Evolutionary conservation across 2,888 invertebrate genomes (phyloP).

Genomic region (Noctua fimbriata): DNA sequence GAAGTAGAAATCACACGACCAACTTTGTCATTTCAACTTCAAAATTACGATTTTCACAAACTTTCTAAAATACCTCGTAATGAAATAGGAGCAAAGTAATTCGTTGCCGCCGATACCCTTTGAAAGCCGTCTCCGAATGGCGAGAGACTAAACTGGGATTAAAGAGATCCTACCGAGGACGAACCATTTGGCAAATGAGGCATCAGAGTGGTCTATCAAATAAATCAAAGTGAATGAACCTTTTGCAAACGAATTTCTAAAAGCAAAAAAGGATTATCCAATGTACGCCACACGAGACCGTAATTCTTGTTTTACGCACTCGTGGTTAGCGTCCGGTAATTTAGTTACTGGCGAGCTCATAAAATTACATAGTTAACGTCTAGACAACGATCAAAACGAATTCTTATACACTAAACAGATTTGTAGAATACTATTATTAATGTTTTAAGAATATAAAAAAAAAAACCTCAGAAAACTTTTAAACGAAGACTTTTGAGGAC

Average conservation of each 20-base stretch:
- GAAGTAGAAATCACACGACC: constrained; percentile 7
- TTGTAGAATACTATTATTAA: constrained; percentile 34
- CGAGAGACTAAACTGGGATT: neutral
- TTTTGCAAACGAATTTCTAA: constrained; percentile 37
- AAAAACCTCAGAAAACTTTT: neutral
- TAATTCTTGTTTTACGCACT: constrained; percentile 65
- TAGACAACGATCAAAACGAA: constrained; percentile 54
- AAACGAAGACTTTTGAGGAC: constrained; percentile 21
- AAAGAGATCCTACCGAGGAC: constrained; percentile 16
- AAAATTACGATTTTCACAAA: constrained; percentile 8
- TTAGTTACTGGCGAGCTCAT: constrained; percentile 56
- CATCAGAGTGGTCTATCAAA: constrained; percentile 19
- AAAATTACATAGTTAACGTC: constrained; percentile 67
- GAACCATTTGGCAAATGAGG: constrained; percentile 19
- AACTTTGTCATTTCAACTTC: constrained; percentile 1
- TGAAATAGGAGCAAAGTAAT: constrained; percentile 15
- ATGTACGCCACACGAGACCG: constrained; percentile 31
- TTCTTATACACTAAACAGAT: constrained; percentile 64
- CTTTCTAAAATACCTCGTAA: constrained; percentile 13
- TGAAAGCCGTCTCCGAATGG: neutral
- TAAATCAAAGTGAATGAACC: constrained; percentile 27
- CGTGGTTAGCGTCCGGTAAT: constrained; percentile 62
- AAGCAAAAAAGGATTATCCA: constrained; percentile 45
- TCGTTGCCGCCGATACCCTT: neutral
- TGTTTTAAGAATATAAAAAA: constrained; percentile 14